Base-by-base conservation (phyloP, 2,797 vertebrate genomes). In the Melanotaenia nigrans region DNA sequence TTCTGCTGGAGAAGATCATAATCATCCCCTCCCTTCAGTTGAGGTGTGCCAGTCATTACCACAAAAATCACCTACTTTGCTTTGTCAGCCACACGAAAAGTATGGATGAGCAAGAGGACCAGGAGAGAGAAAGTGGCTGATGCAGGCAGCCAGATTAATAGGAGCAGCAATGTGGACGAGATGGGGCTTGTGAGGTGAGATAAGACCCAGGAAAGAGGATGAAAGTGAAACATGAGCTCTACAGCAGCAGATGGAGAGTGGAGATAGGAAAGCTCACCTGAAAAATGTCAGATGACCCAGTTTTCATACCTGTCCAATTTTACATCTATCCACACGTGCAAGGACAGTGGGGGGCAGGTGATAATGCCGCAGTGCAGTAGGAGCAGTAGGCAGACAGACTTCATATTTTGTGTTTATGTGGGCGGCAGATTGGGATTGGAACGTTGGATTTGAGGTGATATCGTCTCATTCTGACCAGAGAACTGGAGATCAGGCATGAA, bases 311-410 rank as follows among this genome's bases (percentile, higher is more conserved):
- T 88, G 78, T 84, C 71, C 70, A 61, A 56, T 25, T 22, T 74
- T 33, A 72, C 28, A 75, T 30, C 42, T 60, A 61, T 73, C 62
- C 30, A 36, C 9, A 33, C 36, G 22, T 5, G 40, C 61, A 65
- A 42, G 75, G 55, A 35, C 64, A 72, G 5, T 57, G 70, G 55
- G 49, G 70, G 72, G 56, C 63, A 33, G 73, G 68, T 58, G 62
- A 65, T 70, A 30, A 54, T 81, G 75, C 56, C 61, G 85, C 84
- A 84, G 70, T 86, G 84, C 80, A 87, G 71, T 80, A 81, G n/a
- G 42, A 66, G 65, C 36, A 0, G 51, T 20, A 59, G 47, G 51
- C 47, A 51, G 74, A 33, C 25, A 51, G 74, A 32, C 25, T 53
- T 66, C 57, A 59, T 65, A 18, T 69, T 22, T 45, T 65, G 45